These are phyloP conservation scores for Drosophila fuyamai DNA, from an alignment of 1,140 invertebrate genomes.

Conservation along the genomic window DNA sequence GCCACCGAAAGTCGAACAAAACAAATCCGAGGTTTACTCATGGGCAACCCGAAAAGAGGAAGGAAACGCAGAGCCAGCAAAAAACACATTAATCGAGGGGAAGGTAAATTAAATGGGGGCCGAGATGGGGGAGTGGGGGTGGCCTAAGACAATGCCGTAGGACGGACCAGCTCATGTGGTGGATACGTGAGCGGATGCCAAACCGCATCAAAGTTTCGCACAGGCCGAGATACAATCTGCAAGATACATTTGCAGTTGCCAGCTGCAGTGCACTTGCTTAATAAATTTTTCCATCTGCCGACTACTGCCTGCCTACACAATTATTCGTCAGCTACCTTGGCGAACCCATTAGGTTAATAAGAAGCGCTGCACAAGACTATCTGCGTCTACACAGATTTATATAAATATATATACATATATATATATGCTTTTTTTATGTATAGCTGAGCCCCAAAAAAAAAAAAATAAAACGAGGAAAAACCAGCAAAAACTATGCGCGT, in stretches of 20 bases:
- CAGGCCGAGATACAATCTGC: slow-evolving; percentile 22
- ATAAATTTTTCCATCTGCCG: slow-evolving; percentile 62
- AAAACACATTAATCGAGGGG: slow-evolving; percentile 50
- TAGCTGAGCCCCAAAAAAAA: slow-evolving; percentile 9
- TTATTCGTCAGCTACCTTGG: slow-evolving; percentile 69
- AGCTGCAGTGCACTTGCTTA: slow-evolving; percentile 74
- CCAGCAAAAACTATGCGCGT: slow-evolving; percentile 73
- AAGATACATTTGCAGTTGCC: slow-evolving; percentile 38
- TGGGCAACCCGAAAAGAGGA: slow-evolving; percentile 27
- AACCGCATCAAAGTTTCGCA: slow-evolving; percentile 67
- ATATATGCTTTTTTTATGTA: neutral
- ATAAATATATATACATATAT: slow-evolving; percentile 2
- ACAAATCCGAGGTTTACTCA: slow-evolving; percentile 34
- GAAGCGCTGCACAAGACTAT: slow-evolving; percentile 49
- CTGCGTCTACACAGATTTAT: neutral
- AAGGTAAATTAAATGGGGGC: slow-evolving; percentile 28
- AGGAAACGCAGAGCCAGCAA: neutral
- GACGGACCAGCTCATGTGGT: slow-evolving; percentile 33
- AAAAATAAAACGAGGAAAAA: slow-evolving; percentile 5
- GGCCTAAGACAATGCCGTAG: slow-evolving; percentile 61
- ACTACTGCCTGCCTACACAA: slow-evolving; percentile 34
- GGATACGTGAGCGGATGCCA: slow-evolving; percentile 46
- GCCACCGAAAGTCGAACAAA: slow-evolving; percentile 54
- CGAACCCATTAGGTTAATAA: slow-evolving; percentile 83
- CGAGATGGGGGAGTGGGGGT: neutral